Evolutionary conservation across 2,888 invertebrate genomes (phyloP), one percentile per base, ranked within the genome.

Genomic region (Mythimna vitellina): DNA sequence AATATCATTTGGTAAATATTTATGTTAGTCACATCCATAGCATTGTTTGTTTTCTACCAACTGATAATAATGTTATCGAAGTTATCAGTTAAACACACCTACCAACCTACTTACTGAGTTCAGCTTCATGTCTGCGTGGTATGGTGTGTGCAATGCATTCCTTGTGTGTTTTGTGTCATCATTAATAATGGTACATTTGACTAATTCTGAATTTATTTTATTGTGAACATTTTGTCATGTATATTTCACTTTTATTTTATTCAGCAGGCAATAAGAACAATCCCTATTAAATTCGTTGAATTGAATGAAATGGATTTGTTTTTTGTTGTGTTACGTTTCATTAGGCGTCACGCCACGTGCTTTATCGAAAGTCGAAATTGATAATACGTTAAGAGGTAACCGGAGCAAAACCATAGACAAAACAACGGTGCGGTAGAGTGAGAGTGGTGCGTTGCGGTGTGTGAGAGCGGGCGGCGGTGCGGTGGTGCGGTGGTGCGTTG

Each of bases 41-140:
- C 74, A 70, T 83, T 83, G 81, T 86, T 81, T 81, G 78, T 81
- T 81, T 83, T 80, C 70, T 82, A 74, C 75, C 65, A 67, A 76
- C 73, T 73, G 81, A 86, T 85, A 79, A 68, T 67, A 57, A 71
- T 70, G 76, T 80, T 85, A 81, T 82, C 76, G 79, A 66, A 73
- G 78, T 79, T 82, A 82, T 84, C 79, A 74, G 79, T 83, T 80
- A 78, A 81, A 82, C 82, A 86, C 86, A 83, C 70, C 73, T 76
- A 77, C 72, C 73, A 56, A 83, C 70, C 73, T 74, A 77, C 72
- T 75, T 58, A 51, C 64, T 66, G 70, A 66, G 57, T 75, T 70
- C 67, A 81, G 73, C 76, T 75, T 72, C 67, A 74, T 78, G 76
- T 73, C 65, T 77, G 64, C 68, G 46, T 66, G 72, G 63, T 65